A percentile compares a stretch with the other conserved stretches of the same genome.
These are phyloP conservation scores for Odontamblyopus rebecca DNA, from an alignment of 2,797 vertebrate species.

Conservation along the genomic window DNA sequence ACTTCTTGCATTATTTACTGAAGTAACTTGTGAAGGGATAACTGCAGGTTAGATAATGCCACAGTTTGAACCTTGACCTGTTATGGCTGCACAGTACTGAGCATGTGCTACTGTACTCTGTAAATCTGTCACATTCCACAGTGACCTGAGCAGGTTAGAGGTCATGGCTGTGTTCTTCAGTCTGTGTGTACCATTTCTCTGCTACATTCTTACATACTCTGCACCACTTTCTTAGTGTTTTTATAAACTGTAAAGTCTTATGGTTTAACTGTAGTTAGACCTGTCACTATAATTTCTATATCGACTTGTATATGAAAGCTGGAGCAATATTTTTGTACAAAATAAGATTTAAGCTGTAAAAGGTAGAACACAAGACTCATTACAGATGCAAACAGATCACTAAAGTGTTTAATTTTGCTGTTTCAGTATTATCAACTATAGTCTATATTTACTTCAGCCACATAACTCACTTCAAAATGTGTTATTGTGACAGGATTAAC, in stretches of 20 bases:
- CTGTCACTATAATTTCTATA: no score
- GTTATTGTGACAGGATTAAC: no score
- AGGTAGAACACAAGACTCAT: no score
- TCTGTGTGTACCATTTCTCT: not conserved
- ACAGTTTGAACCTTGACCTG: not conserved
- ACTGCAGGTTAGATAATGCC: not conserved
- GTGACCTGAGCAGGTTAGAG: slow-evolving; percentile 1
- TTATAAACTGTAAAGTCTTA: not conserved
- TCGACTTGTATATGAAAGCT: no score
- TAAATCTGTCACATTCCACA: slow-evolving; percentile 7
- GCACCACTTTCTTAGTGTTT: not conserved
- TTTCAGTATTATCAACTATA: no score
- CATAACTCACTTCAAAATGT: no score
- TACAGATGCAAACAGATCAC: no score
- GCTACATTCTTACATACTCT: not conserved
- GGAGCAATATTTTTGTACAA: no score
- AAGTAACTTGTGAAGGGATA: not conserved
- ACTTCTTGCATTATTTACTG: not conserved
- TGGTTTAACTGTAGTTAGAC: not conserved
- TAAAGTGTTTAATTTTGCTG: no score
- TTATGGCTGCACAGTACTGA: not conserved
- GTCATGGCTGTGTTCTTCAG: not conserved
- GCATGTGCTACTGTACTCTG: not conserved
- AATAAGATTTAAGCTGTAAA: no score
- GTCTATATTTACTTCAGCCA: no score